These are phyloP conservation scores for Tribolium castaneum DNA, from an alignment of 1,140 invertebrate genomes.

Conservation along the genomic window DNA sequence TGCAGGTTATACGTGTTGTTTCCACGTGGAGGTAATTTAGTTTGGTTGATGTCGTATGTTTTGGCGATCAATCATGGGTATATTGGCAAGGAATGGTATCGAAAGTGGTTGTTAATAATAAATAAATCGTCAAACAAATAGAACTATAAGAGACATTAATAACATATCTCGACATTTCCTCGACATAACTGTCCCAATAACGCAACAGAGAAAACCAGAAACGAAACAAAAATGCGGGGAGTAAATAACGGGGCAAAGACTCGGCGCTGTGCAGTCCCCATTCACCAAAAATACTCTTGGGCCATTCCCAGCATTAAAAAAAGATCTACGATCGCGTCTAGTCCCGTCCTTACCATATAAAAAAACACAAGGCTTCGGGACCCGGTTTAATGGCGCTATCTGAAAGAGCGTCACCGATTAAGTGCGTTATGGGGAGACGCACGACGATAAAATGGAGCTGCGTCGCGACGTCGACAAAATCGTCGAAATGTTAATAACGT, in stretches of 20 bases:
- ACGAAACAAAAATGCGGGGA: conserved; percentile 18
- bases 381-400: conserved; percentile 34
- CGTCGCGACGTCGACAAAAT: background rate
- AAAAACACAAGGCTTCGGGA: conserved; percentile 19
- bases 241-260: conserved; percentile 6
- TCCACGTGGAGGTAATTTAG: background rate
- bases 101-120: conserved; percentile 5
- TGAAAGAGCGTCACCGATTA: conserved; percentile 31
- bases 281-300: conserved; percentile 12
- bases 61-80: no score
- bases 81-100: background rate
- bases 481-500: background rate
- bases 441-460: conserved; percentile 17
- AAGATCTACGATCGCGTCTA: conserved; percentile 27
- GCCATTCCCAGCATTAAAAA: conserved; percentile 27
- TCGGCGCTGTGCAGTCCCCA: conserved; percentile 4
- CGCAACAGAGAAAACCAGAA: conserved; percentile 15
- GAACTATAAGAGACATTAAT: conserved; percentile 23
- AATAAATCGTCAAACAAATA: conserved; percentile 1
- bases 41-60: background rate
- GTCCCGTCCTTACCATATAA: conserved; percentile 17
- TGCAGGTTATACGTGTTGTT: background rate
- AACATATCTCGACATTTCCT: conserved; percentile 24
- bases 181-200: conserved; percentile 25
- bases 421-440: conserved; percentile 31